These are phyloP conservation scores for Idaea aversata DNA, from an alignment of 2,888 invertebrate genomes.

Conservation along the genomic window DNA sequence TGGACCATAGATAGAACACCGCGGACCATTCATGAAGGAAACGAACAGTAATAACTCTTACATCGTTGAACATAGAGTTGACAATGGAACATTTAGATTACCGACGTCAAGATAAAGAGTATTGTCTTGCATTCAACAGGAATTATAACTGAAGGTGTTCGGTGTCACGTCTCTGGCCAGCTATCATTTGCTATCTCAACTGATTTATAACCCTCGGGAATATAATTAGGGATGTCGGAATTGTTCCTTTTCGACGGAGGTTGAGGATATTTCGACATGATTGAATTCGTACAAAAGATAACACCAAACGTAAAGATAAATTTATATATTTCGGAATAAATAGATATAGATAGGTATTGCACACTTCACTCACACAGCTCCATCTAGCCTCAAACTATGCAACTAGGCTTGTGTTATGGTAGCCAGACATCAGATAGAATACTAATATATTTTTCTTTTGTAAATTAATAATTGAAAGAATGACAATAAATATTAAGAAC, in stretches of 20 bases:
- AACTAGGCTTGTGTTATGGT: too few relatives aligned
- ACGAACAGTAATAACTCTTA: neutral
- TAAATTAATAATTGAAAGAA: too few relatives aligned
- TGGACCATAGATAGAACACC: too few relatives aligned
- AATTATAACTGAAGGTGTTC: conserved; percentile 13
- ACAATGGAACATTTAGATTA: neutral
- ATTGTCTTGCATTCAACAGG: conserved; percentile 6
- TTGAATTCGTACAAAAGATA: neutral
- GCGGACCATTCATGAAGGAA: too few relatives aligned
- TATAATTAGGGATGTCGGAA: conserved; percentile 12
- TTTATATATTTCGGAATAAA: neutral
- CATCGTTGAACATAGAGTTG: neutral
- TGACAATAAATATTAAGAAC: too few relatives aligned
- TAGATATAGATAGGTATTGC: too few relatives aligned
- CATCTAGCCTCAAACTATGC: too few relatives aligned
- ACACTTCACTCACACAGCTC: too few relatives aligned
- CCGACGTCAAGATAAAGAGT: conserved; percentile 8
- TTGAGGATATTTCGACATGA: conserved; percentile 4
- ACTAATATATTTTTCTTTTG: too few relatives aligned
- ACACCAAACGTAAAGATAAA: conserved; percentile 7
- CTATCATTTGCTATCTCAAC: conserved; percentile 11
- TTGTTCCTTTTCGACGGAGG: neutral
- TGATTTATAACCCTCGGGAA: conserved; percentile 12
- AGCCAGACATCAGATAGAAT: too few relatives aligned
- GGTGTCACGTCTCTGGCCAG: conserved; percentile 16